These are phyloP conservation scores for Diprion similis DNA, from an alignment of 1,140 invertebrate genomes.

Conservation along the genomic window DNA sequence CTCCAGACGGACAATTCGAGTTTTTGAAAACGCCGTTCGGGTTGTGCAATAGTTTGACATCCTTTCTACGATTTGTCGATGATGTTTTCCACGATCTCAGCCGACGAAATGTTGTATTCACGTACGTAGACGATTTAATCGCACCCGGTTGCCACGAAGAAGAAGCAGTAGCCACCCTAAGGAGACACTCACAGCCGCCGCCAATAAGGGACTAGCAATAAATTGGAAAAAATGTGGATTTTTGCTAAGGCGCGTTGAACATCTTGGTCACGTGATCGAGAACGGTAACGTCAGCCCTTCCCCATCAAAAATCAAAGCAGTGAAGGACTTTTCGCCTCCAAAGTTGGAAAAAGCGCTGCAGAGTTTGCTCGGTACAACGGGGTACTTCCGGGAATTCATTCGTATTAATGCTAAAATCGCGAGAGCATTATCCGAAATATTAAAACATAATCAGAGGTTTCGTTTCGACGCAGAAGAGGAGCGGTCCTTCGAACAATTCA, in stretches of 20 bases:
- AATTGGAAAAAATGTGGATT: conserved; percentile 50
- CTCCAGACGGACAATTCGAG: conserved; percentile 31
- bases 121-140: too few relatives aligned
- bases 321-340: neutral
- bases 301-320: too few relatives aligned
- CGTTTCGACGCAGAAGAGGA: neutral
- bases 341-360: neutral
- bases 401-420: neutral
- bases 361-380: conserved; percentile 10
- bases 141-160: too few relatives aligned
- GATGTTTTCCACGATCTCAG: too few relatives aligned
- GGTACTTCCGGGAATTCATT: neutral
- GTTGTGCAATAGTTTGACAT: conserved; percentile 25
- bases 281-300: conserved; percentile 36
- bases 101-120: too few relatives aligned
- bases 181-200: conserved; percentile 23
- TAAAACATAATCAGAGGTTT: conserved; percentile 9
- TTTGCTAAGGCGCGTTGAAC: conserved; percentile 40
- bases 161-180: neutral
- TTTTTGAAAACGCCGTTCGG: conserved; percentile 42
- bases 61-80: too few relatives aligned
- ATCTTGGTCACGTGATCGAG: conserved; percentile 45
- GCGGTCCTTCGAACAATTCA: conserved; percentile 8
- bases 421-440: conserved; percentile 6
- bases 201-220: conserved; percentile 41